phyloP scores from a whole-genome alignment of 2,113 vertebrate species.

The Cheilinus undulatus region DNA sequence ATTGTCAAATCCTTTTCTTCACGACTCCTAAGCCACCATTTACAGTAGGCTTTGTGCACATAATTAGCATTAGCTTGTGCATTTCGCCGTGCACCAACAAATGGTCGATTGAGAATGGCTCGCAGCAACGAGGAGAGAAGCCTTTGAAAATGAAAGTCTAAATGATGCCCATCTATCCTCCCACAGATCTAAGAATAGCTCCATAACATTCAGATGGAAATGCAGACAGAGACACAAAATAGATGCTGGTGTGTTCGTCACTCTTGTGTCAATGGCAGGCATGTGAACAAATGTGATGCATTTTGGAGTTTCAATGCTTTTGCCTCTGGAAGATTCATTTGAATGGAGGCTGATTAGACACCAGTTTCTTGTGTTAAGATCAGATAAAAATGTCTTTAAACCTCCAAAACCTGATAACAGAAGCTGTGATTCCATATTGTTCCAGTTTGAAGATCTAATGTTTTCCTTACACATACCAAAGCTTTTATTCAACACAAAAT shows the following conservation, averaged over 20 bases:
- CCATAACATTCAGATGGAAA: slow-evolving; percentile 80
- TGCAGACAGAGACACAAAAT: slow-evolving; percentile 71
- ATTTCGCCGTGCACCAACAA: slow-evolving; percentile 60
- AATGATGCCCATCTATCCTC: slow-evolving; percentile 78
- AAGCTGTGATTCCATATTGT: not conserved
- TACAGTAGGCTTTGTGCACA: slow-evolving; percentile 67
- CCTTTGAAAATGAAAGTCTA: slow-evolving; percentile 77
- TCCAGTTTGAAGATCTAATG: not conserved
- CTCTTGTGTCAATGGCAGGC: slow-evolving; percentile 58
- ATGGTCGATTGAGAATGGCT: slow-evolving; percentile 70
- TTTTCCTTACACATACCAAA: not conserved
- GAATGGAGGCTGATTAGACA: slow-evolving; percentile 39
- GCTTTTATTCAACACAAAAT: not conserved
- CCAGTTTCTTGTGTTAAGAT: not conserved
- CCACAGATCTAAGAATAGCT: slow-evolving; percentile 79
- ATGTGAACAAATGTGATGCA: slow-evolving; percentile 59
- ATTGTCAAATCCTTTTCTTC: slow-evolving; percentile 53
- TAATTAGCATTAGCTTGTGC: slow-evolving; percentile 69
- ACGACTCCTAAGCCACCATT: slow-evolving; percentile 56
- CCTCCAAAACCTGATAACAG: not conserved
- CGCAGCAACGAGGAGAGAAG: slow-evolving; percentile 61
- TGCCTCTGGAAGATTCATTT: slow-evolving; percentile 25
- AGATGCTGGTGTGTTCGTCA: slow-evolving; percentile 63
- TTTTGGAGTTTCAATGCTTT: slow-evolving; percentile 51
- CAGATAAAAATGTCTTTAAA: slow-evolving; percentile 2